Evolutionary conservation across 2,797 vertebrate genomes (phyloP).

Genomic region (Oophaga sylvatica): DNA sequence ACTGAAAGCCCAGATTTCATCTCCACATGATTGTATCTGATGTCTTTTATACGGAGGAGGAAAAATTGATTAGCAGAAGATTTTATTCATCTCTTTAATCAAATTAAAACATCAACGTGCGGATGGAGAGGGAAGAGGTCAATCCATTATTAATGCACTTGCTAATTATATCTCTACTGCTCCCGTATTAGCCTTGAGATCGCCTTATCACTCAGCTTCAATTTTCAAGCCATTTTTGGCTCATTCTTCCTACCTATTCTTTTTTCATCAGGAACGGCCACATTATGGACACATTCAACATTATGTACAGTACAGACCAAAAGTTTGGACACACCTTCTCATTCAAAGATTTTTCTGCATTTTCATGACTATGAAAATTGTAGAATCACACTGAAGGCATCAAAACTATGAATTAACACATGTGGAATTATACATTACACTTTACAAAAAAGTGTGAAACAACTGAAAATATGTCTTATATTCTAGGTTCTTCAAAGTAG

Average conservation of each 20-base stretch:
- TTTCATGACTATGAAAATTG: too few relatives aligned
- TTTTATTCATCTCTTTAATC: not conserved
- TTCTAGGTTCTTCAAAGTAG: too few relatives aligned
- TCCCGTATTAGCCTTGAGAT: not conserved
- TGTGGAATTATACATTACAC: too few relatives aligned
- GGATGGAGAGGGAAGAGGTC: not conserved
- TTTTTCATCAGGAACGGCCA: not conserved
- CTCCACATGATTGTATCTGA: not conserved
- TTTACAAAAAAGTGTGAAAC: too few relatives aligned
- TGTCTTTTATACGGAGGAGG: not conserved
- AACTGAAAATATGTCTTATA: too few relatives aligned
- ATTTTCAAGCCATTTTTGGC: not conserved
- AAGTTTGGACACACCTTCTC: too few relatives aligned
- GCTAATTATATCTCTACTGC: not conserved
- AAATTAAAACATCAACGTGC: not conserved
- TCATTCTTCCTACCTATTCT: not conserved
- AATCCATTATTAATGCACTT: conserved; percentile 7
- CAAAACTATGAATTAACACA: too few relatives aligned
- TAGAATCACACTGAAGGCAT: too few relatives aligned
- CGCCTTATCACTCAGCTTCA: not conserved
- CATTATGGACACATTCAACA: not conserved
- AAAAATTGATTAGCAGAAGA: conserved; percentile 1
- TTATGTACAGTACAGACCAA: too few relatives aligned
- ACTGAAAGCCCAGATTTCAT: not conserved
- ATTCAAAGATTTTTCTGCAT: too few relatives aligned